Evolutionary conservation across 1,140 invertebrate genomes (phyloP), one percentile per base, ranked within the genome.

Genomic region (Thrips palmi): DNA sequence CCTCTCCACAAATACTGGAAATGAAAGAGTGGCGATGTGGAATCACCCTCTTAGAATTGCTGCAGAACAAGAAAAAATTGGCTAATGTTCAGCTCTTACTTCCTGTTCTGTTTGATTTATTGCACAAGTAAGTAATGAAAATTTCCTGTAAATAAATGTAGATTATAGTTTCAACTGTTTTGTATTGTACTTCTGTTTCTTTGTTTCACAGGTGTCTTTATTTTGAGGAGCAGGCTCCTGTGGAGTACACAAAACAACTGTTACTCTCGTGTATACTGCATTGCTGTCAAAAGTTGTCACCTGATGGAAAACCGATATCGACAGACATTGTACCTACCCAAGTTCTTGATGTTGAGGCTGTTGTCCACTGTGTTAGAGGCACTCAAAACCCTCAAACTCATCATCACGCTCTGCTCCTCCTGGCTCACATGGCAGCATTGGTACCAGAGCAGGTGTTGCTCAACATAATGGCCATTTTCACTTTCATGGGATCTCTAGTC

Each of bases 371-470:
- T 49, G 77, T 93, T n/a, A 64, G 86, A 44, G 72, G 70, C 4
- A 87, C 87, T 0, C 73, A 80, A 46, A 92, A 92, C 58, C 86
- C 87, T 3, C 87, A 93, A 58, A 94, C 88, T 0, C 88, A 93
- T 52, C 81, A 91, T 51, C 83, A 92, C 47, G 85, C 87, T 1
- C 56, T 94, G 17, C 61, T 88, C 18, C 59, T 93, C 1, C 57
- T 94, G 0, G 75, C 79, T 0, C 66, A 81, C 34, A 70, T 75
- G 27, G 81, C 84, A 3, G 64, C 64, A 33, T 62, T 84, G 45
- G 64, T 78, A 35, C 79, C 86, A 0, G 74, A 84, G 33, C 70
- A 79, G 56, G 82, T 94, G 4, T 55, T 96, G 8, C 77, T 87
- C 50, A 84, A 89, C 48, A 78, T 92, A 1, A 91, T 94, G 72